Evolutionary conservation across 2,888 invertebrate species (phyloP).

Genomic region (Campoplex capitator): DNA sequence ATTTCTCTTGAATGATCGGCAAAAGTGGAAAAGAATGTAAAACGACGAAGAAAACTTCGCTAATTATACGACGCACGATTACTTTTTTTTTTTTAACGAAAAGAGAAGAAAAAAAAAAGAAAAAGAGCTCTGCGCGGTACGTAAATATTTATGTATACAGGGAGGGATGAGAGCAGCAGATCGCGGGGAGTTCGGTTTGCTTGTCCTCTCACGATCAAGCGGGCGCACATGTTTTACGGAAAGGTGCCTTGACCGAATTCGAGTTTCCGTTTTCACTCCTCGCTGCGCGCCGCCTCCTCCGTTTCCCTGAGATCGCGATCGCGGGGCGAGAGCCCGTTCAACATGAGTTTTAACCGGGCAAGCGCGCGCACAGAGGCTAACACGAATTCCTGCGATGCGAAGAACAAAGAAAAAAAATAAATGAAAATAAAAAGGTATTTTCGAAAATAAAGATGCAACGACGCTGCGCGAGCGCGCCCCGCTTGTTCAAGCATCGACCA

Average conservation of each 20-base stretch:
- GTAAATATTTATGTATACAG: conserved; percentile 27
- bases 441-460: not conserved
- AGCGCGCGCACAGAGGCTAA: conserved; percentile 18
- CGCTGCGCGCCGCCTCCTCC: not conserved
- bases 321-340: not conserved
- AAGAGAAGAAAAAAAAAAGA: not conserved
- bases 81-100: not conserved
- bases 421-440: conserved; percentile 8
- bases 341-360: not conserved
- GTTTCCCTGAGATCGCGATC: conserved; percentile 5
- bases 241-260: conserved; percentile 61
- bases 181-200: not conserved
- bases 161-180: not conserved
- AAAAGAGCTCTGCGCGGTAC: not conserved
- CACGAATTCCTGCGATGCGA: conserved; percentile 28
- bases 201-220: conserved; percentile 26
- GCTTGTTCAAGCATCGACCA: conserved; percentile 21
- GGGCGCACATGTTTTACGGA: conserved; percentile 41
- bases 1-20: not conserved
- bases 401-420: not conserved
- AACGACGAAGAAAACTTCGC: not conserved
- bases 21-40: not conserved
- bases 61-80: not conserved
- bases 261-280: conserved; percentile 58
- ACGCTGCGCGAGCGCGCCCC: not conserved